phyloP scores from a whole-genome alignment of 2,888 invertebrate genomes.

The Melikaiella ostensackeni region DNA sequence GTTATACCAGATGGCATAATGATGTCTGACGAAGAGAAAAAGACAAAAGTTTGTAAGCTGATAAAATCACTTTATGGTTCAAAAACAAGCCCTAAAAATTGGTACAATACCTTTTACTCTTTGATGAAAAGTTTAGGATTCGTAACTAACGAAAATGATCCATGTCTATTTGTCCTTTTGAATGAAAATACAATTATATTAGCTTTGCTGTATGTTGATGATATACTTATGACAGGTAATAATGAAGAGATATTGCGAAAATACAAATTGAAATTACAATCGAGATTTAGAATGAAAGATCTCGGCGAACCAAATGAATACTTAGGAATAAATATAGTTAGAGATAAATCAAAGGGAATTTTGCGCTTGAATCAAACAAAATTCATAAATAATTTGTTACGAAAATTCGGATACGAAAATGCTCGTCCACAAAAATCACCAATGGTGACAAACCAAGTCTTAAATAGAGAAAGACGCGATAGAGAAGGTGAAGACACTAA shows the following conservation, averaged over 20 bases:
- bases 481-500: constrained; percentile 27
- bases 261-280: not conserved
- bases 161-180: not conserved
- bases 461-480: not conserved
- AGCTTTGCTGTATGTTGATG: constrained; percentile 36
- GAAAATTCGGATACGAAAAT: constrained; percentile 45
- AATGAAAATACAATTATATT: not conserved
- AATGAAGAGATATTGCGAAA: not conserved
- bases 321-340: not conserved
- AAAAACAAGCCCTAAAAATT: too few relatives aligned
- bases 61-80: too few relatives aligned
- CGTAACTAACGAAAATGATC: not conserved
- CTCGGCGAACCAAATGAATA: not conserved
- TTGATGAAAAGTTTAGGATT: too few relatives aligned
- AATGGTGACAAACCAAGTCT: not conserved
- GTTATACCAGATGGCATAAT: constrained; percentile 40
- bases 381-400: constrained; percentile 45
- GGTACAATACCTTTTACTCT: too few relatives aligned
- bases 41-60: constrained; percentile 41
- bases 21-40: constrained; percentile 18
- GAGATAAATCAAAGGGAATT: not conserved
- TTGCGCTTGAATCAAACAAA: constrained; percentile 42
- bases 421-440: constrained; percentile 35
- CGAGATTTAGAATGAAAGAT: not conserved
- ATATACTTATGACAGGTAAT: constrained; percentile 18